Evolutionary conservation across 2,113 vertebrate genomes (phyloP).

Genomic region (Apus apus): DNA sequence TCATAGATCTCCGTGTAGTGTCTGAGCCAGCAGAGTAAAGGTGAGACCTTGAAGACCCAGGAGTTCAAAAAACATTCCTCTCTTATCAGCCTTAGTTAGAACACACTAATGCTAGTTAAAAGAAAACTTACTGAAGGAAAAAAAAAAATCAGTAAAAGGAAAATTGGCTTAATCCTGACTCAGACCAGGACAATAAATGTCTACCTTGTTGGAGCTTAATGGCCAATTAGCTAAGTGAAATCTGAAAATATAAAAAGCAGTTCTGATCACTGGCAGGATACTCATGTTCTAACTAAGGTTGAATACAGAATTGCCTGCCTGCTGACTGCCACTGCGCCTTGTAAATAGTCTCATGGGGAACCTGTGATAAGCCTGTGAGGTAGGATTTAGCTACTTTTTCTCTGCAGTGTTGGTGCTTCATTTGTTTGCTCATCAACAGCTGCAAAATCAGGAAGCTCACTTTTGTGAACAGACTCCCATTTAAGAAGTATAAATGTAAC

Average conservation of each 20-base stretch:
- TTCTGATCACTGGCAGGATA: constrained; percentile 18
- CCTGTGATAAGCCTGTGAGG: not conserved
- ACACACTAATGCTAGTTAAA: too few relatives aligned
- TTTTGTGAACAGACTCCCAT: not conserved
- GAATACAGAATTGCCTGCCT: not conserved
- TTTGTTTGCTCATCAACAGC: not conserved
- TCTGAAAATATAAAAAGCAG: constrained; percentile 12
- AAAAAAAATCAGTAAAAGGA: too few relatives aligned
- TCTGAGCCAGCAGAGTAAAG: too few relatives aligned
- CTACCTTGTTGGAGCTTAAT: constrained; percentile 31
- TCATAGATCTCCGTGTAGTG: too few relatives aligned
- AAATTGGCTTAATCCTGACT: too few relatives aligned
- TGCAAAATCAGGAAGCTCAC: not conserved
- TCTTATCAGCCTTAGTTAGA: too few relatives aligned
- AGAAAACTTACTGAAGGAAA: too few relatives aligned
- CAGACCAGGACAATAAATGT: not conserved
- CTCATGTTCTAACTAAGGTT: not conserved
- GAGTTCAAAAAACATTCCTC: too few relatives aligned
- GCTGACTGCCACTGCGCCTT: not conserved
- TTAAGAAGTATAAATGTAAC: not conserved
- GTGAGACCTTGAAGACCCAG: too few relatives aligned
- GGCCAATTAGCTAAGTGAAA: constrained; percentile 55
- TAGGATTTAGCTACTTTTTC: not conserved
- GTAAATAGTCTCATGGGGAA: not conserved
- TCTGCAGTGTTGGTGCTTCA: not conserved